Percentiles rank a stretch among this genome's conserved stretches.
phyloP scores from a whole-genome alignment of 2,888 invertebrate genomes.

The Cistogaster globosa region DNA sequence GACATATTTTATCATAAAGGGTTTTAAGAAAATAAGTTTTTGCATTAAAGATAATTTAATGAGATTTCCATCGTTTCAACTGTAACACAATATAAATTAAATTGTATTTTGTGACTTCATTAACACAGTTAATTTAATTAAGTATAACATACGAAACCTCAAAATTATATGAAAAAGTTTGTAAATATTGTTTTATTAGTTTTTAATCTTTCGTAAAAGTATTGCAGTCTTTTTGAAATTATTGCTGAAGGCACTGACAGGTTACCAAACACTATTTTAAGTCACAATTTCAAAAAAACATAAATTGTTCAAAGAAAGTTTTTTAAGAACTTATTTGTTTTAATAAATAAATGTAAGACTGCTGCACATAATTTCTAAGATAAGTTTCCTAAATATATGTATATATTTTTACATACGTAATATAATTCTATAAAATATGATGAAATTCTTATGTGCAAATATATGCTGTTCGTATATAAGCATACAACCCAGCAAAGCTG shows the following conservation, averaged over 20 bases:
- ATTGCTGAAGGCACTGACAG: constrained; percentile 11
- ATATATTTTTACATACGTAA: background rate
- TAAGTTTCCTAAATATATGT: constrained; percentile 36
- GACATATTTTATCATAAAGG: no score
- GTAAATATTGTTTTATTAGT: background rate
- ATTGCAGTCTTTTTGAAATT: background rate
- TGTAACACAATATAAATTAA: no score
- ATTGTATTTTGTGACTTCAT: no score
- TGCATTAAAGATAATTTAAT: no score
- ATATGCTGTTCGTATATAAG: background rate
- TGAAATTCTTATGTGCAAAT: background rate
- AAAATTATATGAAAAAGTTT: no score
- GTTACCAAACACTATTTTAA: constrained; percentile 24
- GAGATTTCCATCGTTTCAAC: no score
- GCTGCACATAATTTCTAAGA: constrained; percentile 48
- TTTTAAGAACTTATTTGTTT: background rate
- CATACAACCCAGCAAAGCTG: background rate
- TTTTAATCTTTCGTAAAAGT: background rate
- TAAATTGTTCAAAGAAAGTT: constrained; percentile 5
- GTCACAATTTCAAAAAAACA: background rate
- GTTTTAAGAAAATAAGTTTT: no score
- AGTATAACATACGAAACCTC: no score
- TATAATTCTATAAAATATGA: background rate
- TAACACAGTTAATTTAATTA: no score
- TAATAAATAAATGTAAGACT: constrained; percentile 7